Percentiles rank a stretch among this genome's conserved stretches.
phyloP scores from a whole-genome alignment of 2,113 vertebrate genomes.

The Meles meles region DNA sequence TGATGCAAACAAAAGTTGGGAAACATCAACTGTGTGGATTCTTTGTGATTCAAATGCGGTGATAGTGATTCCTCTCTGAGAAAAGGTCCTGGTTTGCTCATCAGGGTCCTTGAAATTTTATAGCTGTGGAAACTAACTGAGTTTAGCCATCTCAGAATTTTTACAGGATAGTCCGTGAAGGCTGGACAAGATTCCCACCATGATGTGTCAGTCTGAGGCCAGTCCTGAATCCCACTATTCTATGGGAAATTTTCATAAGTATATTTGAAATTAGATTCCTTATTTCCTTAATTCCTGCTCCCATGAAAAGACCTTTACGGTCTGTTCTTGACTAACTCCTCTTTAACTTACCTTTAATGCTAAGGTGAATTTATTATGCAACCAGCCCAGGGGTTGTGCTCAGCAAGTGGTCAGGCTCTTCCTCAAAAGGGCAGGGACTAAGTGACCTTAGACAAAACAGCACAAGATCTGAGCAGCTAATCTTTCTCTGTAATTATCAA shows the following conservation, averaged over 20 bases:
- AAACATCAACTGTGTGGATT: background rate
- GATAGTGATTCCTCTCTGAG: background rate
- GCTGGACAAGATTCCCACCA: background rate
- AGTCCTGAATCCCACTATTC: background rate
- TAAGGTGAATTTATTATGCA: background rate
- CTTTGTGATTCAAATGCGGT: background rate
- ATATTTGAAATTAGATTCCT: background rate
- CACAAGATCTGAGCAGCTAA: background rate
- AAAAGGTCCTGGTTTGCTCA: background rate
- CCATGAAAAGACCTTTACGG: background rate
- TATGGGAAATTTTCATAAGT: background rate
- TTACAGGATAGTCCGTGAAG: background rate
- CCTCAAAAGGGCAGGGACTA: background rate
- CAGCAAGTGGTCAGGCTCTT: background rate
- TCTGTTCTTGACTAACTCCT: background rate
- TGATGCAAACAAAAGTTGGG: background rate
- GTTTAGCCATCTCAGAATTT: background rate
- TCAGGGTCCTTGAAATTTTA: background rate
- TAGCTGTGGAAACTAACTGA: background rate
- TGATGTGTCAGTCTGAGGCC: background rate
- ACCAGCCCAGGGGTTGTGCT: background rate
- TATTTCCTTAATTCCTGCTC: background rate
- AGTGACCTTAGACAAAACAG: background rate
- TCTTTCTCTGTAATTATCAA: background rate
- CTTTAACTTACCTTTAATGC: background rate